Evolutionary conservation across 1,140 invertebrate genomes (phyloP).

Genomic region (Microvelia longipes): DNA sequence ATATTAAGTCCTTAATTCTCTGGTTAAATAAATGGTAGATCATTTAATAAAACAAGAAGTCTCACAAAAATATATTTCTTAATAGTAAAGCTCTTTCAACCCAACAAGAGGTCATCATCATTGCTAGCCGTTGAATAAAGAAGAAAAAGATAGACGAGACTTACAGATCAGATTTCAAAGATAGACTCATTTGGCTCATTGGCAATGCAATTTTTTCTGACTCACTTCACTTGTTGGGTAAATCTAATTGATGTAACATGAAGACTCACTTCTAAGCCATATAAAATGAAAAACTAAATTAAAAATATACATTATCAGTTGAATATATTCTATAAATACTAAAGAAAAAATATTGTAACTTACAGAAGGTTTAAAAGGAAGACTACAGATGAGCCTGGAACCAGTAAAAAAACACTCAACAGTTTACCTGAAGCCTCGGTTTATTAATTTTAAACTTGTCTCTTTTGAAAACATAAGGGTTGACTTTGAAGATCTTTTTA

Average conservation of each 20-base stretch:
- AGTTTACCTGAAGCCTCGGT: not conserved
- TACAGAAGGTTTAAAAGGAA: not conserved
- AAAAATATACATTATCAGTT: conserved; percentile 1
- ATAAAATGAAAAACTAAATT: not conserved
- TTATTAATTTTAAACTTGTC: not conserved
- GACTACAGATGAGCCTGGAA: not conserved
- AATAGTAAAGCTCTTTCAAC: too few species aligned
- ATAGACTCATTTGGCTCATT: not conserved
- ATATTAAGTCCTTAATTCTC: not conserved
- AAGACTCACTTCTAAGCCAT: not conserved
- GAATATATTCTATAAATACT: not conserved
- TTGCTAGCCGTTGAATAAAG: too few species aligned
- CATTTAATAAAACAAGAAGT: not conserved
- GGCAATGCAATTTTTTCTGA: not conserved
- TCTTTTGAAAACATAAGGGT: not conserved
- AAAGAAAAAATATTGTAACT: not conserved
- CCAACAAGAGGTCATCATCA: too few species aligned
- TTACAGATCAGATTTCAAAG: too few species aligned
- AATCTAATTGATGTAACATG: too few species aligned
- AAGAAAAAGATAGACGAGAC: too few species aligned
- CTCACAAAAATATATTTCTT: too few species aligned
- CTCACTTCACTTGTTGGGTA: not conserved
- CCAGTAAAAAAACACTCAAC: not conserved
- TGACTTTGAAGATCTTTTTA: not conserved
- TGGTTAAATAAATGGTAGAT: not conserved